phyloP scores from a whole-genome alignment of 2,113 vertebrate species.

The Microcebus griseorufus region DNA sequence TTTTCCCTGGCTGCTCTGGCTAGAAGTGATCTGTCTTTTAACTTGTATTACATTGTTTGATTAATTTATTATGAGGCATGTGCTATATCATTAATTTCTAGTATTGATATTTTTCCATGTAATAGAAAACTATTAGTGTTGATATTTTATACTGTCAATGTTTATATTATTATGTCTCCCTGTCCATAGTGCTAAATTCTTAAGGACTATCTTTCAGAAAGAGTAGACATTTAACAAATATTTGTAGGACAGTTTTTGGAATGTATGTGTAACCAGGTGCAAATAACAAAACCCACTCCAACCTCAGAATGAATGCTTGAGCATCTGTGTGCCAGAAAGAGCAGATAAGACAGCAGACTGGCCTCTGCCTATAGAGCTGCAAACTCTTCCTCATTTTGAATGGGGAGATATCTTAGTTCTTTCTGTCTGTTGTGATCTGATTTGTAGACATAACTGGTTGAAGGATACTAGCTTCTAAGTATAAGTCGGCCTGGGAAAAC shows the following conservation, averaged over 20 bases:
- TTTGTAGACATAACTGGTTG: not conserved
- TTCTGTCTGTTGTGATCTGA: not conserved
- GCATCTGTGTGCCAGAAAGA: not conserved
- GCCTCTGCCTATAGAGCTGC: not conserved
- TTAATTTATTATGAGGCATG: not conserved
- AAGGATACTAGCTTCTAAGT: not conserved
- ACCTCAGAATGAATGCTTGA: not conserved
- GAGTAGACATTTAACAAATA: not conserved
- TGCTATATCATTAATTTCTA: conserved; percentile 13
- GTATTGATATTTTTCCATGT: not conserved
- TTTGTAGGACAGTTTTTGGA: not conserved
- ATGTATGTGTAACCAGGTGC: not conserved
- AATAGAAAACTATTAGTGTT: not conserved
- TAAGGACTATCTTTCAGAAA: not conserved
- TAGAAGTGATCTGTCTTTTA: not conserved
- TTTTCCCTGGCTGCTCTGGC: not conserved
- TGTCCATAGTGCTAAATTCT: not conserved
- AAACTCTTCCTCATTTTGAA: not conserved
- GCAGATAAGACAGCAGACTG: not conserved
- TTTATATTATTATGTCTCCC: conserved; percentile 16
- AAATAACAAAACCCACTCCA: not conserved
- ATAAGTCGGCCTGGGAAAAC: not conserved
- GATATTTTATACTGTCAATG: not conserved
- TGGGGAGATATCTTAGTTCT: not conserved
- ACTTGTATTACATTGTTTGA: not conserved